A percentile compares a stretch with the other conserved stretches of the same genome.
These are phyloP conservation scores for Bubalus kerabau DNA, from an alignment of 2,113 vertebrate species.

Conservation along the genomic window DNA sequence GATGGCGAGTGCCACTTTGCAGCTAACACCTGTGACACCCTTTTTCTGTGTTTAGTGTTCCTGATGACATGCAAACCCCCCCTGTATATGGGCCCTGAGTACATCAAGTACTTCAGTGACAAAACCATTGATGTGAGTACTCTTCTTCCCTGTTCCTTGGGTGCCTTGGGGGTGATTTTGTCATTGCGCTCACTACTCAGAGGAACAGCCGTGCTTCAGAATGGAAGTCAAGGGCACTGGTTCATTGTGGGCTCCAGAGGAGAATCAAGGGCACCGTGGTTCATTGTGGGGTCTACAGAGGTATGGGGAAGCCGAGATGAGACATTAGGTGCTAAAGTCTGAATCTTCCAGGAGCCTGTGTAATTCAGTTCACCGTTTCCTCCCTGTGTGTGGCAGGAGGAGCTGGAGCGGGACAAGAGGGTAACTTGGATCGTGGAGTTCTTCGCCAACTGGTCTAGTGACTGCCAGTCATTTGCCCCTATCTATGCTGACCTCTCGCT, in stretches of 20 bases:
- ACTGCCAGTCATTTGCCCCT: conserved; percentile 95
- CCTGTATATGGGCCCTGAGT: conserved; percentile 94
- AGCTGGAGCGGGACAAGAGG: conserved; percentile 88
- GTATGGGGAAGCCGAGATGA: not conserved
- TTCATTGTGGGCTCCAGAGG: not conserved
- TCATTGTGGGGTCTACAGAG: not conserved
- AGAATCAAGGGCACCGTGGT: not conserved
- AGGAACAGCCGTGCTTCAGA: not conserved
- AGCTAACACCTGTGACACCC: not conserved
- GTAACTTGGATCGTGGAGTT: conserved; percentile 95
- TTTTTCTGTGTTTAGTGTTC: conserved; percentile 84
- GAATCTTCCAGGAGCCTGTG: not conserved
- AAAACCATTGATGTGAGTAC: conserved; percentile 94
- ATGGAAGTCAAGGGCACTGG: not conserved
- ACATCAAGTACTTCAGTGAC: conserved; percentile 96
- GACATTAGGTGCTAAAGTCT: not conserved
- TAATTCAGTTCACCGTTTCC: not conserved
- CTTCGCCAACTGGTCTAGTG: conserved; percentile 96
- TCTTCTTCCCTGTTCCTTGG: not conserved
- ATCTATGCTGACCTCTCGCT: conserved; percentile 94
- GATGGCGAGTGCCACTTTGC: not conserved
- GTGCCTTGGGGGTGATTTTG: not conserved
- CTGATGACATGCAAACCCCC: conserved; percentile 96
- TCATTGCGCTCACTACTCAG: not conserved
- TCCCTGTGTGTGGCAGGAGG: conserved; percentile 81